Percentiles rank a stretch among this genome's conserved stretches.
phyloP scores from a whole-genome alignment of 2,888 invertebrate genomes.

The Tiphia femorata region DNA sequence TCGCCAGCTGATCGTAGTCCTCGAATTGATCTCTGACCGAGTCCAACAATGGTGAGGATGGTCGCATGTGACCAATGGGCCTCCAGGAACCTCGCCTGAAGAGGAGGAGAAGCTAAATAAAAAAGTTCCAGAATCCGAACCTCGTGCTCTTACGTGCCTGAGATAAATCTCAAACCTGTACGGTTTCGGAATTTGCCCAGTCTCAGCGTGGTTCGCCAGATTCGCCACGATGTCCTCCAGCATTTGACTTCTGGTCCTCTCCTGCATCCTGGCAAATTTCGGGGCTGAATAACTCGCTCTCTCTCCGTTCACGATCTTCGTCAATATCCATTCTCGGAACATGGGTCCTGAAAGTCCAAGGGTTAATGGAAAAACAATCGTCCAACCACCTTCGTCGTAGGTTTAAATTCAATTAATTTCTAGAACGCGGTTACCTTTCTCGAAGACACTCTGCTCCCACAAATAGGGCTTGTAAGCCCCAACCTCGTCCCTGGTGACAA shows the following conservation, averaged over 20 bases:
- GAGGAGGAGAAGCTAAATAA: too few species aligned
- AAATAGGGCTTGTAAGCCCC: conserved; percentile 96
- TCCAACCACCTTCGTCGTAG: neutral
- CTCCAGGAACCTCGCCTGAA: conserved; percentile 85
- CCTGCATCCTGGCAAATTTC: conserved; percentile 95
- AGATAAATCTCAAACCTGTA: conserved; percentile 72
- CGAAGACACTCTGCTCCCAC: conserved; percentile 95
- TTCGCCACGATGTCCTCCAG: conserved; percentile 94
- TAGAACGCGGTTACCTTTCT: conserved; percentile 74
- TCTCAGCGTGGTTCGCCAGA: conserved; percentile 93
- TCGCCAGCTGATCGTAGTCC: conserved; percentile 93
- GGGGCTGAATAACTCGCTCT: conserved; percentile 94
- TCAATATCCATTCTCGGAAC: conserved; percentile 94
- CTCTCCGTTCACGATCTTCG: conserved; percentile 94
- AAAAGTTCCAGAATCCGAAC: neutral
- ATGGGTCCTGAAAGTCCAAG: conserved; percentile 75
- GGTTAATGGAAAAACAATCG: neutral
- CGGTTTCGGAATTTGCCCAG: conserved; percentile 95
- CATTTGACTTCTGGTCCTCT: conserved; percentile 93
- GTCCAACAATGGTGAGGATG: conserved; percentile 91
- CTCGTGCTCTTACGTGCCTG: neutral
- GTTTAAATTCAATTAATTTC: neutral
- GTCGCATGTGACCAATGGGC: conserved; percentile 94
- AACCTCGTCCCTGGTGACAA: conserved; percentile 94
- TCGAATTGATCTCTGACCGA: conserved; percentile 94